Conservation (phyloP, 2,888 invertebrate genomes). For the Apomyelois bistriatella region DNA sequence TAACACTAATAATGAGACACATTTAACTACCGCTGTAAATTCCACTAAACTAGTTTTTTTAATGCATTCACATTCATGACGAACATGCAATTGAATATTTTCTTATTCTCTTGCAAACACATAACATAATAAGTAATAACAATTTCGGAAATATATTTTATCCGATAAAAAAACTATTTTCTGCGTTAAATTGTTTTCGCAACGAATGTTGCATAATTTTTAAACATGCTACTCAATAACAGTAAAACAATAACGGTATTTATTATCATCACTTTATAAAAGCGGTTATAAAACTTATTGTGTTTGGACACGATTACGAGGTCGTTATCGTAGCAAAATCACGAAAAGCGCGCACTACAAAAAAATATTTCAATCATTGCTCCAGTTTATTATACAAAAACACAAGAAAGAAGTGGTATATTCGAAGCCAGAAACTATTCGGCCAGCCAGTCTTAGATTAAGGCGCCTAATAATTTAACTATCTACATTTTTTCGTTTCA, state of each 20-base stretch:
- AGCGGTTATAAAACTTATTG: not conserved
- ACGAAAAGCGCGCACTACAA: too few relatives aligned
- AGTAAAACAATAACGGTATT: not conserved
- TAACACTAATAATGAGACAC: not conserved
- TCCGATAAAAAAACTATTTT: not conserved
- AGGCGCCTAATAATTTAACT: not conserved
- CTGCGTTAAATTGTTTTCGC: constrained; percentile 2
- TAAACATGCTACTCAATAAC: not conserved
- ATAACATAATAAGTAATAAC: not conserved
- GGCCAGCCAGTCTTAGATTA: too few relatives aligned
- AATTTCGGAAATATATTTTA: not conserved
- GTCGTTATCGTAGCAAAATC: not conserved
- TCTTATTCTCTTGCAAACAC: not conserved
- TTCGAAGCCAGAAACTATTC: too few relatives aligned
- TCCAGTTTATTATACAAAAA: too few relatives aligned
- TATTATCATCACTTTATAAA: not conserved
- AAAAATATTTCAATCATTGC: too few relatives aligned
- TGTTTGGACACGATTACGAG: not conserved
- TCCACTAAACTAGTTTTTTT: not conserved
- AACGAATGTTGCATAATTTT: not conserved
- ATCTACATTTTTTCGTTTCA: not conserved
- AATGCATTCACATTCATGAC: not conserved
- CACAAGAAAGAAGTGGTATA: too few relatives aligned
- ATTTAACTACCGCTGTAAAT: not conserved
- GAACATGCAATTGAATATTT: not conserved